Conservation (phyloP, 2,113 vertebrate species). For the Bos indicus region DNA sequence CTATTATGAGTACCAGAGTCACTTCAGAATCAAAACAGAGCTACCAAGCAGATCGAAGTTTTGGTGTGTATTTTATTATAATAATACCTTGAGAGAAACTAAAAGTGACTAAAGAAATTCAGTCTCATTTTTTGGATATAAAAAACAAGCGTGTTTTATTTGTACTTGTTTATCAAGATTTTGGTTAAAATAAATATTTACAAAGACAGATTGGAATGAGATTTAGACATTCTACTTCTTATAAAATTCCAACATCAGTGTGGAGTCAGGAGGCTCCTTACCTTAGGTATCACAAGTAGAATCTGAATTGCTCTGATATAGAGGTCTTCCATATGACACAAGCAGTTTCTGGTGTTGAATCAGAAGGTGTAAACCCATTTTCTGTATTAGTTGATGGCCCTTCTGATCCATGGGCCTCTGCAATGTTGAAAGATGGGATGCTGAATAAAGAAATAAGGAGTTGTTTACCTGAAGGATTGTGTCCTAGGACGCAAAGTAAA, state of each 20-base stretch:
- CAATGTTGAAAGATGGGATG: neutral
- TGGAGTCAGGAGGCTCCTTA: neutral
- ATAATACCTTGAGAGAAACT: neutral
- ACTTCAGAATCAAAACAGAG: constrained; percentile 25
- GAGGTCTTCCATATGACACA: neutral
- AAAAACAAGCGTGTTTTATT: neutral
- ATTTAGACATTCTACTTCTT: constrained; percentile 7
- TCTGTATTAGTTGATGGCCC: neutral
- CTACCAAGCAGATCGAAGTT: neutral
- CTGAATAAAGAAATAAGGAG: neutral
- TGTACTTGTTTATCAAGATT: neutral
- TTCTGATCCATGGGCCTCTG: neutral
- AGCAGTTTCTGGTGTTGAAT: neutral
- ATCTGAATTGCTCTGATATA: neutral
- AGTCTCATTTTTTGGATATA: neutral
- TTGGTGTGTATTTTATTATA: neutral
- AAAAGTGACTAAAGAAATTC: neutral
- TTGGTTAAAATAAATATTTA: neutral
- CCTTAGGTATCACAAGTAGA: neutral
- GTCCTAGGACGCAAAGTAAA: neutral
- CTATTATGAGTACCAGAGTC: neutral
- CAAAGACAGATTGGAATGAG: neutral
- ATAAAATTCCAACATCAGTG: neutral
- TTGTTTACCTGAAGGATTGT: neutral
- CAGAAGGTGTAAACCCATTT: neutral